Evolutionary conservation across 1,140 invertebrate genomes (phyloP).

Genomic region (Gryon sp.): DNA sequence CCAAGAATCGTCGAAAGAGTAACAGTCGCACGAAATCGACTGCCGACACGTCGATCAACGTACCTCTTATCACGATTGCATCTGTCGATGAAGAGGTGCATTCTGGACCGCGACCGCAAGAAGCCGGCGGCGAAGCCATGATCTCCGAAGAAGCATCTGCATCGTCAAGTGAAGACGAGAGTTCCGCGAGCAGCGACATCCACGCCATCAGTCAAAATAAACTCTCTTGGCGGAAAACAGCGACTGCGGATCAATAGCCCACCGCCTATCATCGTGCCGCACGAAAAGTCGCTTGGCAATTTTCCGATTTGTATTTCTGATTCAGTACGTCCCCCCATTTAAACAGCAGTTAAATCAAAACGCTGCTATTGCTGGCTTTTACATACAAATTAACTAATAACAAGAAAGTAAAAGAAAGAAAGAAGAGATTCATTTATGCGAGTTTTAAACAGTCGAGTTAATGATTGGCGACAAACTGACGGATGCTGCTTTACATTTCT

Average conservation of each 20-base stretch:
- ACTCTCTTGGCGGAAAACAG: slow-evolving; percentile 41
- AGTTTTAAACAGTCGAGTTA: too few species aligned
- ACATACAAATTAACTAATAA: too few species aligned
- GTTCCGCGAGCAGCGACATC: slow-evolving; percentile 76
- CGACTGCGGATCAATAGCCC: slow-evolving; percentile 44
- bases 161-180: slow-evolving; percentile 77
- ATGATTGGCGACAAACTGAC: too few species aligned
- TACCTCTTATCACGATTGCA: slow-evolving; percentile 23
- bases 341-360: too few species aligned
- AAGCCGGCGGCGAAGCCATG: slow-evolving; percentile 79
- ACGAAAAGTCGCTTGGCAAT: slow-evolving; percentile 16
- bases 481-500: too few species aligned
- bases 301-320: too few species aligned
- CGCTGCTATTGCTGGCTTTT: too few species aligned
- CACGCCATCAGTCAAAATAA: slow-evolving; percentile 65
- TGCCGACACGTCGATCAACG: slow-evolving; percentile 31
- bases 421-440: too few species aligned
- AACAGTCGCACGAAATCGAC: slow-evolving; percentile 56
- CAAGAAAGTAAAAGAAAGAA: too few species aligned
- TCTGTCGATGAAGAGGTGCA: slow-evolving; percentile 62
- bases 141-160: slow-evolving; percentile 78
- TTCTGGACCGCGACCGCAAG: slow-evolving; percentile 73
- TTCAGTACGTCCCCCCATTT: too few species aligned
- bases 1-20: slow-evolving; percentile 64
- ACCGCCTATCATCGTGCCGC: slow-evolving; percentile 18